These are phyloP conservation scores for Chloroceryle amazona DNA, from an alignment of 2,797 vertebrate species.

Conservation along the genomic window DNA sequence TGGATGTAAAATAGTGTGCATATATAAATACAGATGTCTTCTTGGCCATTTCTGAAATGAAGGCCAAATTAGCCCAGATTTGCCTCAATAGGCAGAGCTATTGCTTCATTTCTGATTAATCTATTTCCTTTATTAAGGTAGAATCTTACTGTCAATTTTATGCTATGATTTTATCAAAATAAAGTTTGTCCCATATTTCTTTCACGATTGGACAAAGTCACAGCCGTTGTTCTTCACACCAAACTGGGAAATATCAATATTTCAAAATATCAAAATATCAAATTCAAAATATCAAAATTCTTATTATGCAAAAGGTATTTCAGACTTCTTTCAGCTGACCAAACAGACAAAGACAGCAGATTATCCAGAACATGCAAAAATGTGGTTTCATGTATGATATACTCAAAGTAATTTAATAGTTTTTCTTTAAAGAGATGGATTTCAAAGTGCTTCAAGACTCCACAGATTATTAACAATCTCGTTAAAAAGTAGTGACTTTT, in stretches of 20 bases:
- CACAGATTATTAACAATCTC: background rate
- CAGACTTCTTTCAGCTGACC: background rate
- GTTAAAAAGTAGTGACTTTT: background rate
- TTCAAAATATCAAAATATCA: no score
- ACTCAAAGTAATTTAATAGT: background rate
- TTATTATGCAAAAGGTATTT: background rate
- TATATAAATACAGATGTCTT: slow-evolving; percentile 49
- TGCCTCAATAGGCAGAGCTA: background rate
- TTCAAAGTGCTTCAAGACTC: background rate
- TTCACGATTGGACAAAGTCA: background rate
- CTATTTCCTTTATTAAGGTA: background rate
- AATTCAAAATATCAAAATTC: no score
- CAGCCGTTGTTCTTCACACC: background rate
- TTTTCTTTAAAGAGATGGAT: background rate
- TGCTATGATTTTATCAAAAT: background rate
- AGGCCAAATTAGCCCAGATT: slow-evolving; percentile 12
- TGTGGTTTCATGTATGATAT: background rate
- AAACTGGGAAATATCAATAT: background rate
- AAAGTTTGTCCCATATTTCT: background rate
- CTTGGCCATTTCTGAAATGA: slow-evolving; percentile 36
- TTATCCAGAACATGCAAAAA: background rate
- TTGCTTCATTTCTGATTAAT: background rate
- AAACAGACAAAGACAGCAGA: background rate
- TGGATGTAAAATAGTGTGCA: background rate
- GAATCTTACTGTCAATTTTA: background rate